Evolutionary conservation across 2,797 vertebrate genomes (phyloP).

Genomic region (Lepidocolaptes lacrymiger): DNA sequence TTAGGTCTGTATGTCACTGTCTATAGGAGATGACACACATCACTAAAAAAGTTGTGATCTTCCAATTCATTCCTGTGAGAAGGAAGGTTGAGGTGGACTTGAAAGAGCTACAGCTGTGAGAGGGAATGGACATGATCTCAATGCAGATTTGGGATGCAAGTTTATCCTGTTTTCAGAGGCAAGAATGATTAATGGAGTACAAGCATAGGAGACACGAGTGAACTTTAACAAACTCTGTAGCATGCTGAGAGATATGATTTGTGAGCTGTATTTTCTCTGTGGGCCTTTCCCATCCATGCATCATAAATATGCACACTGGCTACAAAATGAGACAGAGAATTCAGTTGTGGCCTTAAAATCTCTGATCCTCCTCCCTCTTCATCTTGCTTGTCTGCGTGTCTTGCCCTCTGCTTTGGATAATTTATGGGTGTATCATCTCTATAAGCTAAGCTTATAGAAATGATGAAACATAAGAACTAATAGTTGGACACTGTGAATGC

Average conservation of each 20-base stretch:
- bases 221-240: conserved; percentile 21
- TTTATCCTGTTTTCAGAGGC: background rate
- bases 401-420: background rate
- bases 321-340: background rate
- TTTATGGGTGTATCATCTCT: background rate
- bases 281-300: background rate
- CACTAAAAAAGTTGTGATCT: background rate
- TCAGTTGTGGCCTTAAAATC: background rate
- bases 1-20: background rate
- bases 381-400: background rate
- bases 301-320: background rate
- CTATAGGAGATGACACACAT: fast-evolving
- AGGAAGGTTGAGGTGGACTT: background rate
- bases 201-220: background rate
- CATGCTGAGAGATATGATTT: background rate
- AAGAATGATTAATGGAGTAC: conserved; percentile 29
- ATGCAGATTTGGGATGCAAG: background rate
- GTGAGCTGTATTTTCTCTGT: conserved; percentile 5
- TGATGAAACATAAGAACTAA: background rate
- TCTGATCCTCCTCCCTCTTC: background rate
- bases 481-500: background rate
- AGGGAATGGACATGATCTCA: background rate
- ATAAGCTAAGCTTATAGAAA: background rate
- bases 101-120: background rate
- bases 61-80: background rate